Base-by-base conservation (phyloP, 2,888 invertebrate species). In the Petrophora chlorosata region DNA sequence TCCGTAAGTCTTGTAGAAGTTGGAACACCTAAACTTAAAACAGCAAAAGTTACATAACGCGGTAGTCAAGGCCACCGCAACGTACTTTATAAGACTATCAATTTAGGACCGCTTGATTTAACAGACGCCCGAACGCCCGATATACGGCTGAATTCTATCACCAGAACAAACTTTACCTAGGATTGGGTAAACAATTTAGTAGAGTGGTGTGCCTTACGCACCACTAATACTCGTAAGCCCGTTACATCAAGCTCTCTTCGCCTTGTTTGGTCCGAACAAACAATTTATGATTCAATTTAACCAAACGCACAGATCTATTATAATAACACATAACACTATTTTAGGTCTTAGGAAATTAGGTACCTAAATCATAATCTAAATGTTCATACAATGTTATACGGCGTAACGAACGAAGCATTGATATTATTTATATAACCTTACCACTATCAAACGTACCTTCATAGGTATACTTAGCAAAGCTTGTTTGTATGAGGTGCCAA, bases 141-240 rank as follows among this genome's bases (percentile, higher is more conserved):
- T n/a, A n/a, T 40, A 42, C 46, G 40, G 53, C 48, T 53, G 49
- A 50, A 59, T 63, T 63, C 59, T 61, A 67, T 67, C 56, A 68
- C 59, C 55, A 65, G 56, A 59, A 54, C 53, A 65, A 70, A 65
- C 67, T 65, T 70, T 64, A 60, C 57, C 54, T 53, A 65, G 63
- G 59, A 55, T 49, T 34, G 55, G 39, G 57, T 59, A 65, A 67
- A 71, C 65, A 71, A 66, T 69, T 62, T 61, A 49, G 51, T 45
- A 41, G 52, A 69, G 63, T 64, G 66, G 55, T 51, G 46, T 56
- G 42, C 52, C 33, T 44, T 58, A 54, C 51, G 50, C 44, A 53
- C 48, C 42, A 46, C 42, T 48, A 49, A 54, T 51, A 55, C 52
- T 42, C 36, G 36, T 51, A 51, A 36, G n/a, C 53, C 50, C 38